Conservation (phyloP, 1,140 invertebrate genomes). For the Brachystomella parvula region DNA sequence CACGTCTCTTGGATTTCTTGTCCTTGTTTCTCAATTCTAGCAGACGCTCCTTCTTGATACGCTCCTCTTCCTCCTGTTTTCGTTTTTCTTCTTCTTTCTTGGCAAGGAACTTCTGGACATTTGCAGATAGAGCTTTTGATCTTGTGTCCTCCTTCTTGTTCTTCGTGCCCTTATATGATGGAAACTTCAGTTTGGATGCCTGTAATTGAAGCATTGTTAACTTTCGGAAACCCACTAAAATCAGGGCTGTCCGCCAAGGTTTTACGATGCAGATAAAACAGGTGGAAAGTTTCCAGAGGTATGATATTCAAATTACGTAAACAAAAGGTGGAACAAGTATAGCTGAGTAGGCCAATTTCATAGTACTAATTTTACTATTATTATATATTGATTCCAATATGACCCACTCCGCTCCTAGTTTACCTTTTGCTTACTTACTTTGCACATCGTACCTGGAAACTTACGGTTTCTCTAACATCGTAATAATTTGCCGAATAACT, state of each 20-base stretch:
- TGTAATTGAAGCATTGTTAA: too few relatives aligned
- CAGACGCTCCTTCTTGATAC: constrained; percentile 57
- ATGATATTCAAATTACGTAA: too few relatives aligned
- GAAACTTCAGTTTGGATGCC: background rate
- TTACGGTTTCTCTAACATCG: too few relatives aligned
- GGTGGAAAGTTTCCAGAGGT: too few relatives aligned
- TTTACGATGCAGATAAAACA: too few relatives aligned
- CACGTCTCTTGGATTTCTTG: constrained; percentile 50
- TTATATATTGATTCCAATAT: background rate
- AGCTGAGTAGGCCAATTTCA: background rate
- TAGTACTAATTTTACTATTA: background rate
- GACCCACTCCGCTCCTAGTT: too few relatives aligned
- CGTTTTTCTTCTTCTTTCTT: constrained; percentile 69
- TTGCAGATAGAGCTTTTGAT: constrained; percentile 55
- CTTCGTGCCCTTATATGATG: constrained; percentile 16
- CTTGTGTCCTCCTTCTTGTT: constrained; percentile 68
- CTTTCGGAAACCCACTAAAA: too few relatives aligned
- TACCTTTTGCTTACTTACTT: too few relatives aligned
- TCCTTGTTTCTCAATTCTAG: constrained; percentile 62
- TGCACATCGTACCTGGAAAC: too few relatives aligned
- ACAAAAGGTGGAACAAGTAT: too few relatives aligned
- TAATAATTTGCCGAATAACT: too few relatives aligned
- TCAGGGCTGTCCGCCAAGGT: too few relatives aligned
- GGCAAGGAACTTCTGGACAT: constrained; percentile 72
- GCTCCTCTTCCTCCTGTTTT: constrained; percentile 55